Evolutionary conservation across 2,113 vertebrate genomes (phyloP), one percentile per base, ranked within the genome.

Genomic region (Callithrix jacchus): DNA sequence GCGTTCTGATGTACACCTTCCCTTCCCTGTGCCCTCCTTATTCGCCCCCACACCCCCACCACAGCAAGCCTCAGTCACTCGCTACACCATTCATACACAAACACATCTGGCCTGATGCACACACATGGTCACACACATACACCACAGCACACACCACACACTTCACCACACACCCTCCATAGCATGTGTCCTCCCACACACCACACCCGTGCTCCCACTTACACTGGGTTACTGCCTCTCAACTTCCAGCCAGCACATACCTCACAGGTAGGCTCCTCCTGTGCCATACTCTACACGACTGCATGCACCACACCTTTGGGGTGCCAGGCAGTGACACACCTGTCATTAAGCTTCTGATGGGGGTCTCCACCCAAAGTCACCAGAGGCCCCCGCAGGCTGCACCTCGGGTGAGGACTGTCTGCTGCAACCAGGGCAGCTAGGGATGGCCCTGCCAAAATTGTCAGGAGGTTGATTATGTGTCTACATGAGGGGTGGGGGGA

Each of bases 391-490:
- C n/a, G n/a, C n/a, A n/a, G n/a, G n/a, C n/a, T n/a, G n/a, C n/a
- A n/a, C n/a, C n/a, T n/a, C n/a, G n/a, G n/a, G n/a, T n/a, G n/a
- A n/a, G n/a, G n/a, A n/a, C n/a, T n/a, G n/a, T n/a, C 37, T 74
- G 42, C 49, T 73, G n/a, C 85, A 58, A 25, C 17, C 4, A 32
- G 71, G 64, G 70, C 25, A 68, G 45, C 2, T 3, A 18, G 37
- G 52, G 17, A 47, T 66, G 81, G 40, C 35, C 37, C 12, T 56
- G 92, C 84, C 74, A 56, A 18, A 91, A 54, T 54, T 85, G 76
- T 81, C 27, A n/a, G 74, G 92, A 92, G 68, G 70, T 47, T 87
- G 84, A 89, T 89, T 85, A 79, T 64, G 70, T 96, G 88, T 91
- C 89, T 96, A 52, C 68, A 92, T 87, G 77, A 18, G 56, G 11